Evolutionary conservation across 1,140 invertebrate genomes (phyloP).

Genomic region (Bombus pascuorum): DNA sequence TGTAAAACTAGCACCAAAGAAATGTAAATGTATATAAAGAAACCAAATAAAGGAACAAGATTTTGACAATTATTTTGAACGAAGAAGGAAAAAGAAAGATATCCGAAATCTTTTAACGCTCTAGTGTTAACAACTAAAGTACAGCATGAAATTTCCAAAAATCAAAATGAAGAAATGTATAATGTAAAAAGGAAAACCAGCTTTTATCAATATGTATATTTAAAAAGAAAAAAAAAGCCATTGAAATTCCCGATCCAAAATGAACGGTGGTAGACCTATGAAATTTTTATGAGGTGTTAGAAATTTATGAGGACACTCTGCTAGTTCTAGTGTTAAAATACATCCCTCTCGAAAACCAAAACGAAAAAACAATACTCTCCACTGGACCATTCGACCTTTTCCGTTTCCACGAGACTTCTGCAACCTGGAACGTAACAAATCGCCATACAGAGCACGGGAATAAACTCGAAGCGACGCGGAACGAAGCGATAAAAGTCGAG

Average conservation of each 20-base stretch:
- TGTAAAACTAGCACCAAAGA: background rate
- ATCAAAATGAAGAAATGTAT: background rate
- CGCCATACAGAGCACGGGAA: background rate
- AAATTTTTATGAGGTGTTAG: background rate
- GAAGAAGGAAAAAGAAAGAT: too few relatives aligned
- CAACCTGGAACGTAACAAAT: background rate
- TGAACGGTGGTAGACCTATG: background rate
- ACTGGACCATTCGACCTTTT: background rate
- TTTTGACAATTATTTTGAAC: background rate
- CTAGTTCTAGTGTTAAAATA: too few relatives aligned
- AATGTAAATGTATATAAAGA: background rate
- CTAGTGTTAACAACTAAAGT: too few relatives aligned
- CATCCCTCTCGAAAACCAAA: background rate
- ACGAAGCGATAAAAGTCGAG: slow-evolving; percentile 5
- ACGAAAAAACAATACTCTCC: background rate
- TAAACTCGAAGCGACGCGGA: background rate
- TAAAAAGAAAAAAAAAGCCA: background rate
- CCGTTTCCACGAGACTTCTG: background rate
- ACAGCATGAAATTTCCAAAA: too few relatives aligned
- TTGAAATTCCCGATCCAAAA: background rate
- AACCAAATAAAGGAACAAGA: background rate
- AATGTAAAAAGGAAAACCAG: background rate
- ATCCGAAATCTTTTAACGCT: too few relatives aligned
- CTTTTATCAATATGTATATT: background rate
- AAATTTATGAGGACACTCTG: background rate